Evolutionary conservation across 2,888 invertebrate genomes (phyloP).

Genomic region (Formica aserva): DNA sequence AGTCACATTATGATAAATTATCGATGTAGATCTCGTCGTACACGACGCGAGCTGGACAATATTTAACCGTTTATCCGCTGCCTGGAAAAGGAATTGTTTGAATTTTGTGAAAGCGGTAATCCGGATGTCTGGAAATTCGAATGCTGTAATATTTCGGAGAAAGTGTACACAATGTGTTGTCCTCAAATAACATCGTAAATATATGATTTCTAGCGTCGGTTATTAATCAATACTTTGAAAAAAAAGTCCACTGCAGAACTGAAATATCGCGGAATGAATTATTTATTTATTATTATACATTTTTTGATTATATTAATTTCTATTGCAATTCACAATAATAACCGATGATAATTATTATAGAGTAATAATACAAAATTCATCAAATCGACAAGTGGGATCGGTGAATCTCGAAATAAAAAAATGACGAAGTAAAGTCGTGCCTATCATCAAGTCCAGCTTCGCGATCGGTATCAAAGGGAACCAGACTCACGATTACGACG

Average conservation of each 20-base stretch:
- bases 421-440: neutral
- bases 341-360: neutral
- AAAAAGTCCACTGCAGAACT: neutral
- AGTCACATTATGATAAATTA: constrained; percentile 36
- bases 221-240: neutral
- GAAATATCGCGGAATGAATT: neutral
- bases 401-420: neutral
- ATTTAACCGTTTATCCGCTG: constrained; percentile 29
- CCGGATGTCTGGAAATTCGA: constrained; percentile 14
- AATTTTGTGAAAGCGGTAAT: constrained; percentile 43
- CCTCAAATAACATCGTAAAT: neutral
- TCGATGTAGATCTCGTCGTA: neutral
- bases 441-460: neutral
- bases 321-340: neutral
- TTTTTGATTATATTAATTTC: neutral
- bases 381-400: neutral
- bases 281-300: neutral
- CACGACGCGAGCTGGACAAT: neutral
- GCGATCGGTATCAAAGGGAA: neutral
- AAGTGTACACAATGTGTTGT: neutral
- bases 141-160: constrained; percentile 13
- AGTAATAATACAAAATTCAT: neutral
- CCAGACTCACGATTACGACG: neutral
- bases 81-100: constrained; percentile 17
- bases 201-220: neutral